Conservation (phyloP, 2,888 invertebrate genomes). For the Drosophila atripex region DNA sequence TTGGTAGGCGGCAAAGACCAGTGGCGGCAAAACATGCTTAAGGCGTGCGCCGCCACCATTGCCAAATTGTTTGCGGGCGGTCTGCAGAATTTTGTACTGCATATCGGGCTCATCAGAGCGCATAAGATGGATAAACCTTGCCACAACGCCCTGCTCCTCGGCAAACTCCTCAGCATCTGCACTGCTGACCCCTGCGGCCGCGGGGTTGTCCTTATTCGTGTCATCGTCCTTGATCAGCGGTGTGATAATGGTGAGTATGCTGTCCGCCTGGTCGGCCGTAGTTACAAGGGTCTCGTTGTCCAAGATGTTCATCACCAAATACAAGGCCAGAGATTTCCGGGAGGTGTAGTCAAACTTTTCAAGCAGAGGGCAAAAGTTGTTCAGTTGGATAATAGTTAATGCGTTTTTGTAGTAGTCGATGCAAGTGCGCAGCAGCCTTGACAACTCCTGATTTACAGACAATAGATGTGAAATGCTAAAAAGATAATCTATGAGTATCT, state of each 20-base stretch:
- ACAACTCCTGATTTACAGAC: slow-evolving; percentile 95
- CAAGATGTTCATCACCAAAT: slow-evolving; percentile 94
- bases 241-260: slow-evolving; percentile 90
- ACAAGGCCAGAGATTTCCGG: slow-evolving; percentile 92
- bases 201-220: slow-evolving; percentile 85
- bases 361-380: slow-evolving; percentile 93
- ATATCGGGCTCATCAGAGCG: slow-evolving; percentile 92
- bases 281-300: slow-evolving; percentile 95
- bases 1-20: slow-evolving; percentile 96
- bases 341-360: slow-evolving; percentile 95
- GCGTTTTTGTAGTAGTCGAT: slow-evolving; percentile 97
- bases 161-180: slow-evolving; percentile 96
- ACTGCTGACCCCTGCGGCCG: slow-evolving; percentile 41
- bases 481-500: neutral
- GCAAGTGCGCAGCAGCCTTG: slow-evolving; percentile 96
- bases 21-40: slow-evolving; percentile 95
- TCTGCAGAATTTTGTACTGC: slow-evolving; percentile 94
- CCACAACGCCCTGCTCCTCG: slow-evolving; percentile 97
- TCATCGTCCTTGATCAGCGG: slow-evolving; percentile 94
- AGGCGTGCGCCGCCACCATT: slow-evolving; percentile 95
- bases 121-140: slow-evolving; percentile 91
- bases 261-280: slow-evolving; percentile 94
- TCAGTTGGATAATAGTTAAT: slow-evolving; percentile 92
- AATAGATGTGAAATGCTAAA: slow-evolving; percentile 82
- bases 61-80: slow-evolving; percentile 94